Conservation (phyloP, 2,797 vertebrate species). For the Catostomus latipinnis region DNA sequence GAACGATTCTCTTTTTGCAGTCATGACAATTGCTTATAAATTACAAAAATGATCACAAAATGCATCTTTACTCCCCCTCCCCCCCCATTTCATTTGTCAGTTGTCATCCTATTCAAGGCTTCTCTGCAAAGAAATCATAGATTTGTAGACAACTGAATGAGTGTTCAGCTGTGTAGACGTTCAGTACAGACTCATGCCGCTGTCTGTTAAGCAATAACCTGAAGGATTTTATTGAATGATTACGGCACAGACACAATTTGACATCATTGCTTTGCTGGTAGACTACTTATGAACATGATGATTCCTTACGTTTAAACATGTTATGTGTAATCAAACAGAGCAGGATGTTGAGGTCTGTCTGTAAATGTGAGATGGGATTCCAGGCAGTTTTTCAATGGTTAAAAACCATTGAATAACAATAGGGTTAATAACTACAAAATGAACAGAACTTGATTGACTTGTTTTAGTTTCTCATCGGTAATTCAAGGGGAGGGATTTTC, state of each 20-base stretch:
- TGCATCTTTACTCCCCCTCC: background rate
- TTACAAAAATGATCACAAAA: background rate
- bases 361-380: background rate
- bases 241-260: slow-evolving; percentile 25
- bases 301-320: background rate
- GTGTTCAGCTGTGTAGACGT: slow-evolving; percentile 23
- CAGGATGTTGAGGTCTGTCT: slow-evolving; percentile 3
- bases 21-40: background rate
- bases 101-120: slow-evolving; percentile 6
- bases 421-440: background rate
- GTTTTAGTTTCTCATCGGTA: slow-evolving; percentile 12
- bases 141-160: slow-evolving; percentile 24
- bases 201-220: slow-evolving; percentile 80
- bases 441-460: background rate
- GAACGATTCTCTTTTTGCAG: background rate
- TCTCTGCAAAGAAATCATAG: slow-evolving; percentile 14
- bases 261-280: slow-evolving; percentile 25
- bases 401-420: background rate
- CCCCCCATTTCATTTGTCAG: slow-evolving; percentile 13
- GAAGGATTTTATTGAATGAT: slow-evolving; percentile 54
- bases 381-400: slow-evolving; percentile 1
- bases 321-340: background rate
- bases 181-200: slow-evolving; percentile 49
- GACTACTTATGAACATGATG: background rate
- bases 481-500: slow-evolving; percentile 69